These are phyloP conservation scores for Drosophila sp. DNA, from an alignment of 1,140 invertebrate genomes.

Conservation along the genomic window DNA sequence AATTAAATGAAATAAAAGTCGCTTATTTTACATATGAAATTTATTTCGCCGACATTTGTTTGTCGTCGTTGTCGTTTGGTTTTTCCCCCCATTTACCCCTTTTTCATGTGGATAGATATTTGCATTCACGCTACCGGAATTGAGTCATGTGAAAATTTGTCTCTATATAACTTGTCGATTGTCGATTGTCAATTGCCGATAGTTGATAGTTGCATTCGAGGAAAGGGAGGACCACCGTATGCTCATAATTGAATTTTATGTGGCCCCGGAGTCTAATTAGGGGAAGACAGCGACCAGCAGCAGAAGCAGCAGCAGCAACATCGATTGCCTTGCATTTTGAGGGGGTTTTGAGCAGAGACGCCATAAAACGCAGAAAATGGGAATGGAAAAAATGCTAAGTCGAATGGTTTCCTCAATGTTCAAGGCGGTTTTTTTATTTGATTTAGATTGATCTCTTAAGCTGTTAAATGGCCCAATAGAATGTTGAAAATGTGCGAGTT, in stretches of 20 bases:
- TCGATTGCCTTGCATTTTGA: slow-evolving; percentile 13
- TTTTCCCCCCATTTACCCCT: not conserved
- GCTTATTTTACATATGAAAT: slow-evolving; percentile 27
- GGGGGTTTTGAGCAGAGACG: slow-evolving; percentile 14
- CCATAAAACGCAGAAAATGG: slow-evolving; percentile 51
- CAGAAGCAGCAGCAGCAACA: not conserved
- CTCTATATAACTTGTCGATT: slow-evolving; percentile 43
- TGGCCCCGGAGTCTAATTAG: slow-evolving; percentile 71
- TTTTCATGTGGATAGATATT: not conserved
- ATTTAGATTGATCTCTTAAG: slow-evolving; percentile 78
- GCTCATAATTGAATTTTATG: slow-evolving; percentile 71
- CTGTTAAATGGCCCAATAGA: slow-evolving; percentile 44
- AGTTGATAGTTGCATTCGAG: slow-evolving; percentile 6
- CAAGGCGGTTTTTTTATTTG: slow-evolving; percentile 54
- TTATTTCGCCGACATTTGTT: slow-evolving; percentile 59
- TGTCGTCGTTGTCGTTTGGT: not conserved
- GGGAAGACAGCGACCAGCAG: slow-evolving; percentile 25
- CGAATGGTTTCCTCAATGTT: slow-evolving; percentile 45
- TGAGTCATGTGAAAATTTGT: slow-evolving; percentile 63
- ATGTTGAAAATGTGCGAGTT: slow-evolving; percentile 26
- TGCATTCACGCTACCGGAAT: slow-evolving; percentile 34
- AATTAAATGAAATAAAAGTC: slow-evolving; percentile 13
- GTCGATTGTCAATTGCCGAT: slow-evolving; percentile 49
- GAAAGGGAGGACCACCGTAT: slow-evolving; percentile 19
- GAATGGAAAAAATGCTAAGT: slow-evolving; percentile 24